phyloP scores from a whole-genome alignment of 2,113 vertebrate genomes.

The Baryphthengus martii region DNA sequence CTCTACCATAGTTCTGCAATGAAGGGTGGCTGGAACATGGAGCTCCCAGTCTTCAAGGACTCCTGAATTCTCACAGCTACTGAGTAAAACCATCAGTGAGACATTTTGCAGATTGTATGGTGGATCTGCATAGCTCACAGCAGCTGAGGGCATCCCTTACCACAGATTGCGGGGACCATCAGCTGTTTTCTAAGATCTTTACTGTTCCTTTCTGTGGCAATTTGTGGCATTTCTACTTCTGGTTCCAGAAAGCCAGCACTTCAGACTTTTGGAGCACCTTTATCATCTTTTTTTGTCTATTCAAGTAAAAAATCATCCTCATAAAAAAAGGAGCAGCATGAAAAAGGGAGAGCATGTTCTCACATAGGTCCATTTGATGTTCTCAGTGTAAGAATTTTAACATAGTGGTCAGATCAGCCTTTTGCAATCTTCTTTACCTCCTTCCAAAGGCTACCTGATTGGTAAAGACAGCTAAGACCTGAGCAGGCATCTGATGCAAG shows the following conservation, averaged over 20 bases:
- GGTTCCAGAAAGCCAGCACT: not conserved
- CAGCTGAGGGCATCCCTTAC: not conserved
- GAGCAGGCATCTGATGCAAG: not conserved
- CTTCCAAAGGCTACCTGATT: not conserved
- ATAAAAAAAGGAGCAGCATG: not conserved
- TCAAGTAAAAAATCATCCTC: not conserved
- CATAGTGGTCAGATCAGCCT: not conserved
- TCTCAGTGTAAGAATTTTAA: not conserved
- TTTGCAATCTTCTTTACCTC: not conserved
- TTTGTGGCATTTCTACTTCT: not conserved
- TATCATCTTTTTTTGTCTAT: not conserved
- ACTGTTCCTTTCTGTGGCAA: not conserved
- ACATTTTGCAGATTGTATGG: not conserved
- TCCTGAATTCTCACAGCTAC: not conserved
- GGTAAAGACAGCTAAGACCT: not conserved
- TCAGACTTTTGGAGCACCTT: not conserved
- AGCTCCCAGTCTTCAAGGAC: not conserved
- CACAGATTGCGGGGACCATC: not conserved
- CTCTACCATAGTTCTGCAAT: not conserved
- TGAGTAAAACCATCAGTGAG: not conserved
- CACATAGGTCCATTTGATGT: accelerated
- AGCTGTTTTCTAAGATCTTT: not conserved
- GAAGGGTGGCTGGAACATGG: not conserved
- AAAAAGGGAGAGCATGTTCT: not conserved
- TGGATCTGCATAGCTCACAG: not conserved